Evolutionary conservation across 1,140 invertebrate genomes (phyloP), one percentile per base, ranked within the genome.

Genomic region (Melanaphis sacchari): DNA sequence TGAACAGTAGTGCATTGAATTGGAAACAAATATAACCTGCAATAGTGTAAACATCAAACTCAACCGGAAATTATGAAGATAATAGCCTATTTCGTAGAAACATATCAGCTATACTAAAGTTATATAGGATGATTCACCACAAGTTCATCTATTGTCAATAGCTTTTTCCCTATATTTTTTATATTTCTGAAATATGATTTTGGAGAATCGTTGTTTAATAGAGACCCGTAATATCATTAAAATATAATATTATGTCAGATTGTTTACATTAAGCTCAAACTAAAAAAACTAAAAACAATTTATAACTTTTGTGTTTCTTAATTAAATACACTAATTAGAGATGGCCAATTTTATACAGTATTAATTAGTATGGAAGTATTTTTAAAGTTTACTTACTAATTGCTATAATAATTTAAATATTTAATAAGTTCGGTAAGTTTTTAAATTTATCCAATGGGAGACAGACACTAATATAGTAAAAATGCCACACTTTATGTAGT

Each of bases 301-400:
- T 76, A n/a, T 76, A n/a, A 36, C 18, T 76, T 18, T 76, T n/a
- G 18, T 15, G 31, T n/a, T 76, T 76, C 31, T 76, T n/a, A n/a
- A n/a, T 76, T 76, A 36, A n/a, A n/a, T 18, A 76, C 59, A 18
- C 59, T 36, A 76, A 76, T 76, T 76, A 76, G 15, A 76, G 59
- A n/a, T 36, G 18, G 59, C 15, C 59, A n/a, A n/a, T 76, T 76
- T 76, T n/a, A n/a, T n/a, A 76, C 31, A n/a, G 59, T 76, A n/a
- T 76, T 76, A 76, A 76, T 76, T 76, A 76, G n/a, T 18, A 18
- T 76, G 59, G 15, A n/a, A 76, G 59, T 76, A 15, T 76, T 76
- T 76, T 76, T n/a, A n/a, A 76, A n/a, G 59, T n/a, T 76, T n/a
- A 31, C 59, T 76, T n/a, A 76, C 59, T 76, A n/a, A 66, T 76